Conservation (phyloP, 2,797 vertebrate genomes). For the Lutjanus argentimaculatus region DNA sequence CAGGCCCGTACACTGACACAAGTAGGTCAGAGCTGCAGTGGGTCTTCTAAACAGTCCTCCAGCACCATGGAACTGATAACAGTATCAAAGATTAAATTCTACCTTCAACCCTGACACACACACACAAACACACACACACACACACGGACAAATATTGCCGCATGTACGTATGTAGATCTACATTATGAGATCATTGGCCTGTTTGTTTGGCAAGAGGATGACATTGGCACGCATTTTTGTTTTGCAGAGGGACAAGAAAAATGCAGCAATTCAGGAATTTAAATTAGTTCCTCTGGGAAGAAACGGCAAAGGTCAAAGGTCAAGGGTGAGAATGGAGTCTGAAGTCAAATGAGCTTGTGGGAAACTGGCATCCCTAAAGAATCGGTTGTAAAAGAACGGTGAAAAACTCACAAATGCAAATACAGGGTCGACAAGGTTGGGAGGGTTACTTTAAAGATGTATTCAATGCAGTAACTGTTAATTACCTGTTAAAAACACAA, state of each 20-base stretch:
- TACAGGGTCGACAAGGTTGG: too few relatives aligned
- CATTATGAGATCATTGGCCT: constrained; percentile 30
- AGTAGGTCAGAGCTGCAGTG: constrained; percentile 86
- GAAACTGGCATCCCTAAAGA: constrained; percentile 51
- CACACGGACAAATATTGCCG: constrained; percentile 8
- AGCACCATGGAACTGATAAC: constrained; percentile 74
- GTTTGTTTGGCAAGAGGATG: neutral
- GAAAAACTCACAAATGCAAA: constrained; percentile 18
- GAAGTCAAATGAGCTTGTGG: constrained; percentile 26
- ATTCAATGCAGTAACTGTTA: too few relatives aligned
- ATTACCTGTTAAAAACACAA: too few relatives aligned
- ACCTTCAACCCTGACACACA: constrained; percentile 51
- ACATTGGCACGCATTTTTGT: constrained; percentile 20
- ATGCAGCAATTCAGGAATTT: constrained; percentile 20
- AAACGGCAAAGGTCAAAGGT: constrained; percentile 58
- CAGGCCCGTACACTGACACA: constrained; percentile 70
- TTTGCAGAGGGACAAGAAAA: constrained; percentile 25
- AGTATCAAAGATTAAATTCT: constrained; percentile 81
- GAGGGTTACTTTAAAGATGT: too few relatives aligned
- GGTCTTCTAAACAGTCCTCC: constrained; percentile 77
- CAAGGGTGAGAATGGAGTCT: constrained; percentile 23
- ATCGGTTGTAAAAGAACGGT: neutral
- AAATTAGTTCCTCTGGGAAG: constrained; percentile 30
- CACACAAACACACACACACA: constrained; percentile 33
- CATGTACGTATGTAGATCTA: constrained; percentile 3